Base-by-base conservation (phyloP, 2,888 invertebrate species). In the Bedellia somnulentella region DNA sequence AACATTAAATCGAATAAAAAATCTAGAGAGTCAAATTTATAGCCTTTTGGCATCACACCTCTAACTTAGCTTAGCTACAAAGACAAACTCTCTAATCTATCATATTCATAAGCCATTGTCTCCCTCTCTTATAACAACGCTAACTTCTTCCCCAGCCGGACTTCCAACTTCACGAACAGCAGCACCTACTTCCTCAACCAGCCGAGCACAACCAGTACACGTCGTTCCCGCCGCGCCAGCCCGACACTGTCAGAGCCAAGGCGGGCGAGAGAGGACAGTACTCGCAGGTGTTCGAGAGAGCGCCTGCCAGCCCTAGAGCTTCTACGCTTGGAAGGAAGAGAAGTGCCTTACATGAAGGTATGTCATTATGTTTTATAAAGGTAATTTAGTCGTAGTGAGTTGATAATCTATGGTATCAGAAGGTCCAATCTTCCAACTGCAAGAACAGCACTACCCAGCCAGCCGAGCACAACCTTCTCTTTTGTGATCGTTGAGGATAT, bases 221-320 rank as follows among this genome's bases (percentile, higher is more conserved):
- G 0, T 66, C 73, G n/a, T 73, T 73, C 37, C 71, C 75, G 2
- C 71, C 70, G 0, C 49, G 64, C 10, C 47, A 53, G 24, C 56
- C 61, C 1, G 68, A 64, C 1, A 71, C 64, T 2, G 64, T 71
- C 27, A 51, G 60, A 25, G 63, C 63, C 2, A 56, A 59, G 29
- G 68, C 75, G 28, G 75, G 75, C 1, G 75, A 75, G 36, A 52
- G 67, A 21, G 76, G 75, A 24, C 71, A 76, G 42, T 78, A 78
- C 44, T 70, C 68, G 9, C 76, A 78, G 50, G 75, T 76, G 26
- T 82, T 81, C 39, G 81, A 81, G 42, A 71, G 77, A 49, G 79
- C 78, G 6, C 79, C 80, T 5, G 51, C 75, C 0, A 80, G 79
- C 42, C 80, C 81, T 1, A 47, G 77, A 44, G 54, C 77, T 4